Conservation (phyloP, 2,888 invertebrate genomes). For the Macrosoma leucophasiata region DNA sequence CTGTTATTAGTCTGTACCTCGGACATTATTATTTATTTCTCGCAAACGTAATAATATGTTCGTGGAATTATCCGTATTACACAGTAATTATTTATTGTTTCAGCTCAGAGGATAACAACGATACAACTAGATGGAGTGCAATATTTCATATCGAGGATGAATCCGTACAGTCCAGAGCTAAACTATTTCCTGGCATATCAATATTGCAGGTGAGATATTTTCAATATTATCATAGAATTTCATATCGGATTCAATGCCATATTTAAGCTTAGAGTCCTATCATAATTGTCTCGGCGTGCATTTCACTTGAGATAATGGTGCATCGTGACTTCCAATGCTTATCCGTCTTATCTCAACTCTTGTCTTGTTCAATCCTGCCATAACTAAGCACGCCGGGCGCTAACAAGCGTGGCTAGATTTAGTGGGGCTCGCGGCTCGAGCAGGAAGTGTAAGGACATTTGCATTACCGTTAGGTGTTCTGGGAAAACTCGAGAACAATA, state of each 20-base stretch:
- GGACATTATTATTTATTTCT: too few species aligned
- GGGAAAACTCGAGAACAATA: slow-evolving; percentile 55
- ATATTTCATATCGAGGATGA: slow-evolving; percentile 91
- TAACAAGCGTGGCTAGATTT: slow-evolving; percentile 49
- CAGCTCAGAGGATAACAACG: slow-evolving; percentile 91
- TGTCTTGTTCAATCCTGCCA: slow-evolving; percentile 43
- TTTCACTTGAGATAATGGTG: slow-evolving; percentile 39
- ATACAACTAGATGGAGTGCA: slow-evolving; percentile 90
- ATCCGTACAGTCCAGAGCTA: slow-evolving; percentile 89
- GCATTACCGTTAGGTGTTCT: slow-evolving; percentile 63
- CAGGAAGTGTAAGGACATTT: slow-evolving; percentile 62
- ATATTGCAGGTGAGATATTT: slow-evolving; percentile 79
- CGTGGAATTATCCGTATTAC: not conserved
- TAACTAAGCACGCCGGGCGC: slow-evolving; percentile 47
- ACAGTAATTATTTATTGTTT: slow-evolving; percentile 47
- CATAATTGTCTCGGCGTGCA: slow-evolving; percentile 41
- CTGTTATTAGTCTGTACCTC: too few species aligned
- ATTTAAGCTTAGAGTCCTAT: slow-evolving; percentile 30
- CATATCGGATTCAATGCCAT: slow-evolving; percentile 17
- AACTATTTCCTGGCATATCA: slow-evolving; percentile 92
- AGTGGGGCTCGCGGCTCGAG: slow-evolving; percentile 36
- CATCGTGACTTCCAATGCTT: slow-evolving; percentile 62
- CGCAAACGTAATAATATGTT: too few species aligned
- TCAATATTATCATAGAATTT: slow-evolving; percentile 14
- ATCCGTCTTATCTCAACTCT: slow-evolving; percentile 55